Conservation (phyloP, 2,113 vertebrate genomes). For the Hepsetus odoe region DNA sequence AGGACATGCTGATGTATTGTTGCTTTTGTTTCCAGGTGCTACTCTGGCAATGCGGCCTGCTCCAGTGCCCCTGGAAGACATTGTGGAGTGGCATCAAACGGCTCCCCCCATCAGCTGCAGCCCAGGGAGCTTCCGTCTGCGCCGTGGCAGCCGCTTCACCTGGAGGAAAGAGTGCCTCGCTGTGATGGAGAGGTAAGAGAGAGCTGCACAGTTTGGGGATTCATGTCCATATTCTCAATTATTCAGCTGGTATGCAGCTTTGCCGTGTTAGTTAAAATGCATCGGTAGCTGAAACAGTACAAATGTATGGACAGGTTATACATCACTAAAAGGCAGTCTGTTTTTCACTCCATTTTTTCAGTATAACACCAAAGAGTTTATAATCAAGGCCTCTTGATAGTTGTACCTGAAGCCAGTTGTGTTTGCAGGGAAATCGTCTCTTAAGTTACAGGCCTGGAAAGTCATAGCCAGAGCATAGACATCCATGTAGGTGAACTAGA, state of each 20-base stretch:
- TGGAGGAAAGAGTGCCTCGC: constrained; percentile 99
- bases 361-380: neutral
- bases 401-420: neutral
- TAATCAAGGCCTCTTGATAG: neutral
- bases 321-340: neutral
- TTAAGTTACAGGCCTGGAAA: no score
- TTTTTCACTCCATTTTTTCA: no score
- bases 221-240: no score
- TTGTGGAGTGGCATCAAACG: constrained; percentile 92
- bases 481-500: no score
- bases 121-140: constrained; percentile 90
- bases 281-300: neutral
- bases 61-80: constrained; percentile 89
- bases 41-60: constrained; percentile 94
- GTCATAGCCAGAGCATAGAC: no score
- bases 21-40: constrained; percentile 77
- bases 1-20: neutral
- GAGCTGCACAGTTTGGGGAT: neutral
- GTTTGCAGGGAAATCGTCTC: neutral
- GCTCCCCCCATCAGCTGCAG: constrained; percentile 87
- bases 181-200: constrained; percentile 93
- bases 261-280: neutral
- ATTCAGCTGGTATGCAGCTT: neutral
- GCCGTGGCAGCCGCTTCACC: constrained; percentile 95
- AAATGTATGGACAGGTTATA: neutral